Base-by-base conservation (phyloP, 2,797 vertebrate genomes). In the Anas bernieri region DNA sequence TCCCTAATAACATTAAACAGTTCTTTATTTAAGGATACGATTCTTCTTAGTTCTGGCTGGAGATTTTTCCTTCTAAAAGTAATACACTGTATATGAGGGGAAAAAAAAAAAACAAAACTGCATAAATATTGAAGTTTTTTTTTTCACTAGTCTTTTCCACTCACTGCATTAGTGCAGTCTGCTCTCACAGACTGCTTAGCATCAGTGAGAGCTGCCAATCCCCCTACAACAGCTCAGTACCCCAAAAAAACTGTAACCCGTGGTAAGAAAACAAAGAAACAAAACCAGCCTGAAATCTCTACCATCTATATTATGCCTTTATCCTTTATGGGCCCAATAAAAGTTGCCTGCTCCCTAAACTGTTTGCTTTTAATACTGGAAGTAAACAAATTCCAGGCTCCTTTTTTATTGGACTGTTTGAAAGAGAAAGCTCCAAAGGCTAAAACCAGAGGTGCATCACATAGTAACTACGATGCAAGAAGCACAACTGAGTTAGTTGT, bases 361-460 rank as follows among this genome's bases (percentile, higher is more conserved):
- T 93, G 41, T 78, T 89, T 92, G 80, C 43, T 94, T 95, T 95
- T 92, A 90, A 88, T 79, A 83, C 22, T n/a, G 70, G 43, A 91
- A 82, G 54, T 90, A 97, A 95, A 95, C 63, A 84, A 94, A 86
- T 48, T 28, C 48, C 83, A 91, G 83, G 61, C 35, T 88, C 72
- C 10, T 4, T 39, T 92, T 92, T 92, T 78, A 80, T 81, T 83
- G 17, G n/a, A 92, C 8, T 72, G 9, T 59, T 92, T 68, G 39
- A 91, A 96, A 92, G 69, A 62, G 33, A 89, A 88, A 82, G 6
- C 59, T 94, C 52, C 7, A 45, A 86, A 85, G 58, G 30, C 70
- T 89, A 83, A 80, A 92, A 85, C 26, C 74, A 83, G 58, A 80
- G 28, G 25, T 86, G 70, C 16, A 48, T 31, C 1, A 2, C 58